These are phyloP conservation scores for Thecocarcelia acutangulata DNA, from an alignment of 2,888 invertebrate genomes.

Conservation along the genomic window DNA sequence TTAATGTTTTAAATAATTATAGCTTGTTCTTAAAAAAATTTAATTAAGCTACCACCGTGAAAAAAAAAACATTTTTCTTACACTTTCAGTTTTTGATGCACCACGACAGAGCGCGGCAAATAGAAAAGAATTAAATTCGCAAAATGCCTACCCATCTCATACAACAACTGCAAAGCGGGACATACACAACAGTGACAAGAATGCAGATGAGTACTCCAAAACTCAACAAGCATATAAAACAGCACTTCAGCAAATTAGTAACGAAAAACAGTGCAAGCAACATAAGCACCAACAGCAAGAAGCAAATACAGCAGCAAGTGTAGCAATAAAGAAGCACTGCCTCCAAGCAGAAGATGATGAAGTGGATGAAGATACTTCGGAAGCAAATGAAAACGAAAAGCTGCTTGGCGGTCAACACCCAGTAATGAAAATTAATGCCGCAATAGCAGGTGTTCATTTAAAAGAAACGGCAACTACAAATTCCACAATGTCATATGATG, in stretches of 20 bases:
- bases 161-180: constrained; percentile 17
- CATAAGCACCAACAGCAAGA: background rate
- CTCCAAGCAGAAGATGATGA: constrained; percentile 26
- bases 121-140: constrained; percentile 52
- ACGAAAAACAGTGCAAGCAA: constrained; percentile 32
- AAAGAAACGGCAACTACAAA: constrained; percentile 44
- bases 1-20: no score
- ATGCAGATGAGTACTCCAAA: constrained; percentile 59
- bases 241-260: constrained; percentile 67
- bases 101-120: constrained; percentile 25
- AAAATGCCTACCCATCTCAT: constrained; percentile 41
- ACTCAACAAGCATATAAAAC: constrained; percentile 70
- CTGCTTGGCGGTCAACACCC: constrained; percentile 68
- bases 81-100: constrained; percentile 28
- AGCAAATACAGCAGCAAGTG: background rate
- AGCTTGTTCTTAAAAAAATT: no score
- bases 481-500: constrained; percentile 29
- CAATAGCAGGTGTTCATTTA: constrained; percentile 62
- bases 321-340: constrained; percentile 27
- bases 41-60: no score
- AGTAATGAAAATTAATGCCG: constrained; percentile 28
- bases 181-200: constrained; percentile 34
- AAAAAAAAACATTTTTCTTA: constrained; percentile 25
- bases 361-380: constrained; percentile 29
- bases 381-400: constrained; percentile 64